Conservation (phyloP, 2,113 vertebrate species). For the Pycnonotus jocosus region DNA sequence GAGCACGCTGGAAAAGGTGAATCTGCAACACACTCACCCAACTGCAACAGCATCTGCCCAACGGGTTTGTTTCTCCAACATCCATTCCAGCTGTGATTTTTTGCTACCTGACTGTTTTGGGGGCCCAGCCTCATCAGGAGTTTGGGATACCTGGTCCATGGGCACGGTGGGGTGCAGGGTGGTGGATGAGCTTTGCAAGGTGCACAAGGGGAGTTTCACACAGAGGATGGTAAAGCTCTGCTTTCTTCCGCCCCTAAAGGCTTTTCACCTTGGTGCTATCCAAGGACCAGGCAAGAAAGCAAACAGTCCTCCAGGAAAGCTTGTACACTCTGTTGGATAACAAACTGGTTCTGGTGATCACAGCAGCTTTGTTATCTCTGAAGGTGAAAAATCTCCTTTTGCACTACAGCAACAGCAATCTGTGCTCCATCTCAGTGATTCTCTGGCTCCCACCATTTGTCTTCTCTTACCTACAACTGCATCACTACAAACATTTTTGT, state of each 20-base stretch:
- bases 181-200: not conserved
- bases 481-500: not conserved
- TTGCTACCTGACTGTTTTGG: not conserved
- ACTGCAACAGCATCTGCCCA: not conserved
- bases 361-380: not conserved
- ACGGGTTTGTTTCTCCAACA: not conserved
- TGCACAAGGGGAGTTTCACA: not conserved
- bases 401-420: not conserved
- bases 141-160: not conserved
- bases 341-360: not conserved
- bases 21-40: not conserved
- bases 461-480: not conserved
- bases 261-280: not conserved
- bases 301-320: not conserved
- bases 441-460: not conserved
- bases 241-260: not conserved
- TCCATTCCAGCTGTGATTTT: not conserved
- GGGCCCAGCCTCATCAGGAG: not conserved
- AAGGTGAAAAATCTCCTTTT: not conserved
- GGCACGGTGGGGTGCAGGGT: accelerated
- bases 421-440: not conserved
- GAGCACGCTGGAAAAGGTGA: not conserved
- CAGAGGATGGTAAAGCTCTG: not conserved
- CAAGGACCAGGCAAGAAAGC: not conserved
- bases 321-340: not conserved